Evolutionary conservation across 2,888 invertebrate genomes (phyloP).

Genomic region (Tachina fera): DNA sequence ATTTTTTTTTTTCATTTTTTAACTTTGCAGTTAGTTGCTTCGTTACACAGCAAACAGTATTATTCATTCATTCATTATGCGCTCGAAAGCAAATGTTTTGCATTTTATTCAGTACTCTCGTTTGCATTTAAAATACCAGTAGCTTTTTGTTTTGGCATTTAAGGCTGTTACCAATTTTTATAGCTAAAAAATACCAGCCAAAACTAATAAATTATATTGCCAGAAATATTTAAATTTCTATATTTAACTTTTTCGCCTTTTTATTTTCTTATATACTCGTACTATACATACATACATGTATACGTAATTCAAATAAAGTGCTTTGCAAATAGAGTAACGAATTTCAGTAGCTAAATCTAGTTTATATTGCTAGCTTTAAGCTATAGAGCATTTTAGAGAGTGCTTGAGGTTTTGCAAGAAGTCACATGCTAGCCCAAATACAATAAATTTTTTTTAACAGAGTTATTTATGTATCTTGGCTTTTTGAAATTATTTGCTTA

Average conservation of each 20-base stretch:
- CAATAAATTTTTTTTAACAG: background rate
- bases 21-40: slow-evolving; percentile 9
- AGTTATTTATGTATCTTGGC: background rate
- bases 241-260: slow-evolving; percentile 1
- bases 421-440: slow-evolving; percentile 1
- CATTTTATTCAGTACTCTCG: slow-evolving; percentile 3
- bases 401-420: background rate
- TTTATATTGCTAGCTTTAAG: slow-evolving; percentile 52
- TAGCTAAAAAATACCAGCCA: slow-evolving; percentile 77
- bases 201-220: slow-evolving; percentile 59
- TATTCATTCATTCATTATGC: background rate
- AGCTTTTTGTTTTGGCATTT: slow-evolving; percentile 80
- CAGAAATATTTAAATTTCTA: slow-evolving; percentile 43
- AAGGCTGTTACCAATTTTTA: slow-evolving; percentile 80
- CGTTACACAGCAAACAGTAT: background rate
- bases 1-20: background rate
- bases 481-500: background rate
- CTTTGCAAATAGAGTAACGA: slow-evolving; percentile 32
- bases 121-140: slow-evolving; percentile 76
- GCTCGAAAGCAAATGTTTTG: slow-evolving; percentile 26
- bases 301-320: slow-evolving; percentile 44
- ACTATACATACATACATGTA: background rate
- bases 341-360: slow-evolving; percentile 59
- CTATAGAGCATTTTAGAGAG: slow-evolving; percentile 63
- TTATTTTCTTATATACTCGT: background rate